Evolutionary conservation across 2,888 invertebrate species (phyloP).

Genomic region (Eristalis pertinax): DNA sequence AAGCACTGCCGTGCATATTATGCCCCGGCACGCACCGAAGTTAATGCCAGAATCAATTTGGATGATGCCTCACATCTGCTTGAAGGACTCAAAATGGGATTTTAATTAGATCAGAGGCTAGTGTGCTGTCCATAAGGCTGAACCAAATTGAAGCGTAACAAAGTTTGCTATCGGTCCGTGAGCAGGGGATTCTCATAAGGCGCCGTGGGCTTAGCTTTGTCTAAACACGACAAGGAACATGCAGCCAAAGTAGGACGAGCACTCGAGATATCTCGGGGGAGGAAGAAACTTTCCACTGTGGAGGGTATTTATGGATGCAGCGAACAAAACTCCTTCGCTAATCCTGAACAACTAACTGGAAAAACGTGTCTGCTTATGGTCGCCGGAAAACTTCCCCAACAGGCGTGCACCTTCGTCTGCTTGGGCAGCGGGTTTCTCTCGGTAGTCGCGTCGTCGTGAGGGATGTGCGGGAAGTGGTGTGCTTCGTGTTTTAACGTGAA

Average conservation of each 20-base stretch:
- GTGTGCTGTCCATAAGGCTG: neutral
- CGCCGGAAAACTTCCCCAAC: slow-evolving; percentile 22
- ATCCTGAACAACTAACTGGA: slow-evolving; percentile 53
- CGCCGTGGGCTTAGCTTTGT: no score
- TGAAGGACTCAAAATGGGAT: slow-evolving; percentile 15
- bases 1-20: slow-evolving; percentile 12
- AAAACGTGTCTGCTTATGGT: slow-evolving; percentile 58
- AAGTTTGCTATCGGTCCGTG: neutral
- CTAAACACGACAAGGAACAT: no score
- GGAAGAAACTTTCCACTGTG: neutral
- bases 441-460: slow-evolving; percentile 5
- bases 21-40: slow-evolving; percentile 9
- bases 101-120: slow-evolving; percentile 29
- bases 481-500: slow-evolving; percentile 43
- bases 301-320: slow-evolving; percentile 49
- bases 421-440: neutral
- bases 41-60: slow-evolving; percentile 10
- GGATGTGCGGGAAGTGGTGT: neutral
- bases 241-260: no score
- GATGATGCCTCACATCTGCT: slow-evolving; percentile 2
- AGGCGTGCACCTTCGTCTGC: slow-evolving; percentile 6
- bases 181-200: no score
- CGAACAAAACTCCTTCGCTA: slow-evolving; percentile 33
- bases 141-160: neutral
- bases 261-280: no score